These are phyloP conservation scores for Progne subis DNA, from an alignment of 2,113 vertebrate genomes.

Conservation along the genomic window DNA sequence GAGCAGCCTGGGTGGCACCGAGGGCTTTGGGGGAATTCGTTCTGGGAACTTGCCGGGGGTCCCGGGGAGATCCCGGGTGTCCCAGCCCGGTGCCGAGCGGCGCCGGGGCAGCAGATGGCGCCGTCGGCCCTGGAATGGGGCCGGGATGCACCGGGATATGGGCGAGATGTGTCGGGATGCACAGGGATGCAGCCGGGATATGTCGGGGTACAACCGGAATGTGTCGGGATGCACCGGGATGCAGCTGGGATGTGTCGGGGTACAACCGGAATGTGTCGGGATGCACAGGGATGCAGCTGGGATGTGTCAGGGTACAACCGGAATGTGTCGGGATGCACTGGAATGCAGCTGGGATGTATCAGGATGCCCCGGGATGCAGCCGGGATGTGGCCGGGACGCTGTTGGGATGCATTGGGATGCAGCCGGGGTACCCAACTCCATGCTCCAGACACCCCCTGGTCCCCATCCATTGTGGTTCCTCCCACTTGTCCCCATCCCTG, in stretches of 20 bases:
- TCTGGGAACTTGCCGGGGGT: accelerated
- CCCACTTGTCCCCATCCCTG: too few species aligned
- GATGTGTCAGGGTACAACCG: too few species aligned
- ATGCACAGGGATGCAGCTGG: neutral
- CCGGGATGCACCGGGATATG: accelerated
- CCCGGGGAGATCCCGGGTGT: neutral
- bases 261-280: neutral
- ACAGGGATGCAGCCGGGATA: neutral
- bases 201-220: too few species aligned
- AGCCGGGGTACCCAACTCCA: too few species aligned
- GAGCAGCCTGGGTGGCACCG: neutral
- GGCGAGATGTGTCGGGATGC: neutral
- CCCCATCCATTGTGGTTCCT: too few species aligned
- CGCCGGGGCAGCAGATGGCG: slow-evolving; percentile 12
- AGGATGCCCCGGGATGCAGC: too few species aligned
- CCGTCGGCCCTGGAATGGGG: neutral
- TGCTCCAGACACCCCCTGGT: too few species aligned
- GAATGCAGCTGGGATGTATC: neutral
- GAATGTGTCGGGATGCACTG: neutral
- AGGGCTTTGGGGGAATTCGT: neutral
- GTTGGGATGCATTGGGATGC: too few species aligned
- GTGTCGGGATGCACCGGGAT: neutral
- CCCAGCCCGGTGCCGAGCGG: neutral
- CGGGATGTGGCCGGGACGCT: too few species aligned
- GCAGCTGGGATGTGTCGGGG: neutral